A percentile compares a stretch with the other conserved stretches of the same genome.
phyloP scores from a whole-genome alignment of 2,797 vertebrate genomes.

The Xenops minutus region DNA sequence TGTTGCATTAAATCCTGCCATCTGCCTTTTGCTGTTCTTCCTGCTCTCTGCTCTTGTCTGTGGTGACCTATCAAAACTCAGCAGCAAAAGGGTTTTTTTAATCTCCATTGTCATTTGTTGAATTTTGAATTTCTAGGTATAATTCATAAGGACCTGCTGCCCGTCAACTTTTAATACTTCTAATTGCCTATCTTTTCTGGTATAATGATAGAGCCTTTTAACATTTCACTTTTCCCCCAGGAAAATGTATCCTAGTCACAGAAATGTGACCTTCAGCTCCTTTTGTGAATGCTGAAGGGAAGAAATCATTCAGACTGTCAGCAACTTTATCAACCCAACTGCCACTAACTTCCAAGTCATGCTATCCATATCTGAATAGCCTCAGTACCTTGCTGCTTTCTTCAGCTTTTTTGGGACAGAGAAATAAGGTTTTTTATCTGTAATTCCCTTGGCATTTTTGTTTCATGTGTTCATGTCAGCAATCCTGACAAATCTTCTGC shows the following conservation, averaged over 20 bases:
- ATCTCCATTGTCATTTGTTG: background rate
- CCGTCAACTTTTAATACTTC: constrained; percentile 29
- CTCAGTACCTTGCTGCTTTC: background rate
- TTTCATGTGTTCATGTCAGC: background rate
- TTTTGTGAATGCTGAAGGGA: constrained; percentile 18
- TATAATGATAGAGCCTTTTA: constrained; percentile 39
- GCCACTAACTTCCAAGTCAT: background rate
- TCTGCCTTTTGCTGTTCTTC: background rate
- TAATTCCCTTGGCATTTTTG: background rate
- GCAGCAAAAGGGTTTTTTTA: background rate
- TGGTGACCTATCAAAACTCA: background rate
- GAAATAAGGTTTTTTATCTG: background rate
- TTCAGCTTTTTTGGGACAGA: background rate
- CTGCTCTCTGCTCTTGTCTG: background rate
- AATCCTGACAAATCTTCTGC: background rate
- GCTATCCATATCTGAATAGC: background rate
- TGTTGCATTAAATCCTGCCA: background rate
- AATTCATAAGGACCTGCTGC: constrained; percentile 12
- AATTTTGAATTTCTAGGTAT: background rate
- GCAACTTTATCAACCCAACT: background rate
- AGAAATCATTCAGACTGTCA: constrained; percentile 17
- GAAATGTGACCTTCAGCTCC: constrained; percentile 35
- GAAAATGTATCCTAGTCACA: background rate
- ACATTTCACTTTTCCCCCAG: constrained; percentile 3
- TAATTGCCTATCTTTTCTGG: constrained; percentile 24